Base-by-base conservation (phyloP, 2,113 vertebrate genomes). In the Plotosus lineatus region DNA sequence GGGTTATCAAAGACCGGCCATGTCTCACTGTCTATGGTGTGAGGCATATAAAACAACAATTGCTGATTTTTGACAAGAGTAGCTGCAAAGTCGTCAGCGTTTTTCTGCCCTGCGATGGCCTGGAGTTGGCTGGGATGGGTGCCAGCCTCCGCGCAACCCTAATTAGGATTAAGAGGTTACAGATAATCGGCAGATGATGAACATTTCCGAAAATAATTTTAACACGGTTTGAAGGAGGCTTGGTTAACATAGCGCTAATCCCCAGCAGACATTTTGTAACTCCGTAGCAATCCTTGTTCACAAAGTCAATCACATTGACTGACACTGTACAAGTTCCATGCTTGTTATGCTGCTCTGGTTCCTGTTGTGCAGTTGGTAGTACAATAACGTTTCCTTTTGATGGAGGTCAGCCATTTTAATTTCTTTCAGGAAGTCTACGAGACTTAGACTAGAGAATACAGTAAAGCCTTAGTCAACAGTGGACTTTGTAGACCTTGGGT, bases 381-480 rank as follows among this genome's bases (percentile, higher is more conserved):
- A 83, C 75, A 76, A 73, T 76, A 61, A 80, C 42, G 72, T 77
- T 82, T 84, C 86, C 69, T 61, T n/a, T 28, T 84, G 58, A 82
- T 78, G 78, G 63, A 84, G 75, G 46, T 71, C 8, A 53, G 72
- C 36, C n/a, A 38, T 73, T 73, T 81, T 81, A n/a, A 53, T 79
- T 80, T 53, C 58, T 65, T 8, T 53, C 76, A 74, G 82, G 79
- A 85, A 83, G 55, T 56, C 46, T 71, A 23, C 31, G n/a, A 58
- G 8, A 77, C 82, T 73, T 77, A 84, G 65, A 84, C 75, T 71
- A 55, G 63, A 44, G 14, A 31, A 44, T 44, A 77, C 48, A 15
- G 23, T 46, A 21, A 66, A 51, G 38, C 71, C 46, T 38, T 66
- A 63, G 78, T 4, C 4, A 46, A 23, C 31, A 19, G 42, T 65